Percentiles rank a stretch among this genome's conserved stretches.
Evolutionary conservation across 2,113 vertebrate genomes (phyloP).

Genomic region (Pithys albifrons): DNA sequence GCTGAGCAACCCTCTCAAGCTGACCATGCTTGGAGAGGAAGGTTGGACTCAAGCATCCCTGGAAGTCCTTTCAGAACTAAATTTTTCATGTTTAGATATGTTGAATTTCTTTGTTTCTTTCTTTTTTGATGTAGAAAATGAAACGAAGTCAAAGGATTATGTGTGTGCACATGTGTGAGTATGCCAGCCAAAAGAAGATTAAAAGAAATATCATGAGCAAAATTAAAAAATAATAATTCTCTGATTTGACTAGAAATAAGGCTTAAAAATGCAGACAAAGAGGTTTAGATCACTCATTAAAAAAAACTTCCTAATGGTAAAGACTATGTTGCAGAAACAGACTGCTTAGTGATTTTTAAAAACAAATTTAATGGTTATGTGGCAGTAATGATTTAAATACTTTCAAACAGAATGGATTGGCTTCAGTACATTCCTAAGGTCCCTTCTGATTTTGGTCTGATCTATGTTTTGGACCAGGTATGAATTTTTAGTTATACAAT

Average conservation of each 20-base stretch:
- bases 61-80: background rate
- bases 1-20: background rate
- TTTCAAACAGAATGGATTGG: background rate
- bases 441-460: background rate
- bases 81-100: background rate
- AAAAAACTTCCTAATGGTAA: background rate
- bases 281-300: background rate
- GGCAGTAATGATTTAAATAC: background rate
- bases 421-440: background rate
- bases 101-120: background rate
- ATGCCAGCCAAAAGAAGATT: background rate
- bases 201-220: background rate
- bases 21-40: background rate
- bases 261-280: background rate
- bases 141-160: background rate
- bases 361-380: background rate
- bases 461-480: background rate
- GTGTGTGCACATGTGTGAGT: rapidly evolving
- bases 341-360: background rate
- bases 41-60: background rate
- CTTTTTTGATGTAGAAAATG: background rate
- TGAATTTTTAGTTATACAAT: background rate
- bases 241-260: background rate
- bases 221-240: background rate
- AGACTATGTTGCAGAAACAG: background rate